Base-by-base conservation (phyloP, 2,113 vertebrate species). In the Struthidea cinerea region DNA sequence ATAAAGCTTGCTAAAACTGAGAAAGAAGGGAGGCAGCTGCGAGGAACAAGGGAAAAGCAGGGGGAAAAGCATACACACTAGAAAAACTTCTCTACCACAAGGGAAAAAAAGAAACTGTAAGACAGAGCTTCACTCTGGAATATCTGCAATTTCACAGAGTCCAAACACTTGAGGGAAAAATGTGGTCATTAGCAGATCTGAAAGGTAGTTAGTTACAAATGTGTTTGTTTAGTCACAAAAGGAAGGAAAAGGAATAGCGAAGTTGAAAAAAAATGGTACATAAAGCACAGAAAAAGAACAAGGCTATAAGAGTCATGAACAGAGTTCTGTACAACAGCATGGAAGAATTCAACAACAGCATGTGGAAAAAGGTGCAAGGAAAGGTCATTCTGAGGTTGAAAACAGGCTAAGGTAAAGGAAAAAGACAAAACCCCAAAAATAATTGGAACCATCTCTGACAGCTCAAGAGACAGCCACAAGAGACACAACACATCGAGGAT, bases 11-110 rank as follows among this genome's bases (percentile, higher is more conserved):
- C 32, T 82, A 33, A 76, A 93, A 88, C 59, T 26, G 4, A 81
- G 59, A 82, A 65, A 61, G 50, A 44, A 75, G 7, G 18, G 10
- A 76, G 18, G 63, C 8, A 59, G 30, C 5, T 49, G 16, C 1
- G 0, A 91, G 27, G 16, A 84, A 73, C 14, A 79, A 73, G 22
- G 14, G 20, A 60, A 84, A 83, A 69, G 44, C 13, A 78, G 4
- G 3, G 10, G 6, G 3, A 9, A 61, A 60, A 53, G 17, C 17
- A 85, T 7, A 56, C 7, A 85, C 0, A 0, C 6, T 30, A 41
- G 20, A 33, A 87, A 86, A 73, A 30, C 13, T 41, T 46, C 30
- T 60, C n/a, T 42, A 7, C 33, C 16, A 50, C 27, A 59, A 50
- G 12, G 10, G 26, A 9, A 68, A 71, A 75, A 70, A 84, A 13